Base-by-base conservation (phyloP, 2,888 invertebrate species). In the Hypercompe scribonia region DNA sequence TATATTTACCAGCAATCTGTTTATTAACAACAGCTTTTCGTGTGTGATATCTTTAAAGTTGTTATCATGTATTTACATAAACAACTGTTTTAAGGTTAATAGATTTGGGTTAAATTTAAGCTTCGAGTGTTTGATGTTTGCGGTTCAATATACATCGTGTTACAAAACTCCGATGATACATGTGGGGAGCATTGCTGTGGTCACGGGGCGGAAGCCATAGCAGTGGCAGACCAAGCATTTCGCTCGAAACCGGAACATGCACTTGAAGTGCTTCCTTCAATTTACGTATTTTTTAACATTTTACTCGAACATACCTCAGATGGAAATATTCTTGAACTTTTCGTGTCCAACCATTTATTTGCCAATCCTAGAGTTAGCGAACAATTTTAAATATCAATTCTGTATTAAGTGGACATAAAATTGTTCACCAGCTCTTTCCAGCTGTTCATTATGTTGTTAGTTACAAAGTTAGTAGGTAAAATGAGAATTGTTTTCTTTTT, bases 161-260 rank as follows among this genome's bases (percentile, higher is more conserved):
- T 76, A 77, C 75, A 78, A 79, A 82, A 76, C 67, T 72, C 61
- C 50, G 65, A 71, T 46, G 70, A 70, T 66, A 67, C 68, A 66
- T 64, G 77, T 81, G 75, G 72, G 84, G 77, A 81, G 82, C 85
- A 80, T 82, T 78, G 84, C 77, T 90, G 90, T 87, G 92, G 93
- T 91, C 87, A 86, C 84, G 68, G 79, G 86, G 82, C 87, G 90
- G 94, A 94, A 94, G 91, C 95, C 94, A 82, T 91, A 93, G 77
- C 79, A 82, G 80, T 84, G 86, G 86, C 79, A 77, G 85, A 77
- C 85, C 86, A 85, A 84, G 84, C 85, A 87, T 88, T 90, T 90
- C 88, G 88, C 89, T 90, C 82, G 89, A 90, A 95, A 93, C 94
- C 95, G 95, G 95, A 95, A 95, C 94, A 91, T 79, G 82, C 89